Evolutionary conservation across 2,888 invertebrate genomes (phyloP).

Genomic region (Patella caerulea): DNA sequence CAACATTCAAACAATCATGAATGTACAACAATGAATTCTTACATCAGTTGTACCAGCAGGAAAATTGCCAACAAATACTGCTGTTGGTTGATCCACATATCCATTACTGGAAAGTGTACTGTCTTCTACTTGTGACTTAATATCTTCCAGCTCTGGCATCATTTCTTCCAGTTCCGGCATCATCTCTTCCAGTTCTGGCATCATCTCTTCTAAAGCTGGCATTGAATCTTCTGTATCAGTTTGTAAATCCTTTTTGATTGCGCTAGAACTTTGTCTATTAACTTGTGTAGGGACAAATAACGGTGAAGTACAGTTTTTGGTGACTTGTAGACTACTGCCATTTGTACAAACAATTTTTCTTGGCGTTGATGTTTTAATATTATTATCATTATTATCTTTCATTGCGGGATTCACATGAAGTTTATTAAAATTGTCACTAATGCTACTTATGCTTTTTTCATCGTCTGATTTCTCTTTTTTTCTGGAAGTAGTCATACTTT

Average conservation of each 20-base stretch:
- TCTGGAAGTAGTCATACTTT: too few species aligned
- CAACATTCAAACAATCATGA: too few species aligned
- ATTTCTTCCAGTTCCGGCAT: background rate
- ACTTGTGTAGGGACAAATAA: background rate
- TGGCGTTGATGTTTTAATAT: background rate
- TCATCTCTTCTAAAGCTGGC: slow-evolving; percentile 10
- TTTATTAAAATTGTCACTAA: too few species aligned
- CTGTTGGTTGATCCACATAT: background rate
- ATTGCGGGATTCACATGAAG: too few species aligned
- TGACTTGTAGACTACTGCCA: background rate
- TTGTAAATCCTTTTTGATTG: background rate
- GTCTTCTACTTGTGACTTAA: background rate
- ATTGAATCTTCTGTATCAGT: slow-evolving; percentile 1
- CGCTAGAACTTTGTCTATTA: background rate
- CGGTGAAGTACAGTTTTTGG: background rate
- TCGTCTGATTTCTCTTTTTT: too few species aligned
- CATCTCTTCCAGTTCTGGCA: slow-evolving; percentile 8
- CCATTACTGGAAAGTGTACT: background rate
- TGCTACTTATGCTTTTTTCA: too few species aligned
- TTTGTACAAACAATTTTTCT: background rate
- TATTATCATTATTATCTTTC: background rate
- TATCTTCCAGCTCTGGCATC: background rate
- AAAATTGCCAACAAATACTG: slow-evolving; percentile 42
- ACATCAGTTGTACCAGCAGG: slow-evolving; percentile 42
- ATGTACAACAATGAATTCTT: slow-evolving; percentile 5